Base-by-base conservation (phyloP, 2,113 vertebrate species). In the Tachysurus fulvidraco region DNA sequence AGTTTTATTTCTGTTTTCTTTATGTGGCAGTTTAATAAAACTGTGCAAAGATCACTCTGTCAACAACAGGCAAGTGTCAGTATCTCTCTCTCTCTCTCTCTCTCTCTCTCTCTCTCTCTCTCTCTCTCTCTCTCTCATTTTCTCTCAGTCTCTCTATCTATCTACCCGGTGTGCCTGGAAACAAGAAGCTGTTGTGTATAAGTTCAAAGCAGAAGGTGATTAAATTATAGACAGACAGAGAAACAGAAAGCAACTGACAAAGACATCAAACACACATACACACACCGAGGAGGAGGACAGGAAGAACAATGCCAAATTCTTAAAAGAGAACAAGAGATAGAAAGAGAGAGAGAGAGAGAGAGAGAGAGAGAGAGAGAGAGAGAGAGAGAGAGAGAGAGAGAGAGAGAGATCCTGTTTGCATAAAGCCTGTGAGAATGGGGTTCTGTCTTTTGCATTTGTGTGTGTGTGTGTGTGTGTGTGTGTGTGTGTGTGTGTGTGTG, bases 121-220 rank as follows among this genome's bases (percentile, higher is more conserved):
- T 73, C 52, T 71, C 36, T 78, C 83, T 67, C 54, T 80, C 21
- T 81, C 25, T 54, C 41, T 69, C 44, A 71, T 23, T 52, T 52
- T 79, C 84, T 52, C 46, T 69, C 69, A 57, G n/a, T 73, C 52
- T 71, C 36, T 78, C 83, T 67, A 41, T 80, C 21, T 52, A 36
- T 71, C 30, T 30, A 7, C 21, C 36, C 8, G 25, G 25, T 55
- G 60, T 80, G 46, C 78, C 23, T 64, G 77, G 64, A 52, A 69
- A 79, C 60, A 4, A 44, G 10, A 69, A 69, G 19, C 28, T 77
- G 54, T 77, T 52, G 86, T 86, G 64, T 60, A 92, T 91, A 88
- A 91, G 91, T 92, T 95, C 93, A 95, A 95, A 94, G 92, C 83
- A 16, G 85, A 71, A 14, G 90, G 89, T 94, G 92, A 94, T 94